Conservation (phyloP, 1,140 invertebrate genomes). For the Copidosoma floridanum region DNA sequence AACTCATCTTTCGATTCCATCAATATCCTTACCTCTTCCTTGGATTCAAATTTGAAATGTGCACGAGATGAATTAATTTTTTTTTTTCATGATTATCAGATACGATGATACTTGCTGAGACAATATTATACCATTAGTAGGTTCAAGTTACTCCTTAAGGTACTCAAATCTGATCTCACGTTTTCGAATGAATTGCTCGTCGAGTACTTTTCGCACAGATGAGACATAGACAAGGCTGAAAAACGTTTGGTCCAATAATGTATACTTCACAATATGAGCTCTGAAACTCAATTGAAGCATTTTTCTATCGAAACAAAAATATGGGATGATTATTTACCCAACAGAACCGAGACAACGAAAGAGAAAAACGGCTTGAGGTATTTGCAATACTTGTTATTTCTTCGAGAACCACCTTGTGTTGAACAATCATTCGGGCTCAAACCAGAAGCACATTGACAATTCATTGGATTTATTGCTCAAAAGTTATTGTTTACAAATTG, state of each 20-base stretch:
- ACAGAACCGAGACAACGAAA: conserved; percentile 42
- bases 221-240: conserved; percentile 47
- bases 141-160: conserved; percentile 38
- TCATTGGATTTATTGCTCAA: conserved; percentile 36
- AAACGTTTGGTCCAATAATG: not conserved
- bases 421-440: conserved; percentile 37
- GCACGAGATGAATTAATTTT: too few relatives aligned
- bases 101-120: not conserved
- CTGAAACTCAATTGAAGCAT: conserved; percentile 3
- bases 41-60: not conserved
- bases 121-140: conserved; percentile 43
- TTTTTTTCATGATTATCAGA: too few relatives aligned
- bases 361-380: conserved; percentile 41
- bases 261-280: too few relatives aligned
- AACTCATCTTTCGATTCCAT: conserved; percentile 44
- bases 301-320: not conserved
- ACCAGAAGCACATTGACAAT: conserved; percentile 33
- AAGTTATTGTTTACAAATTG: not conserved
- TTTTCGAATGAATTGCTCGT: conserved; percentile 37
- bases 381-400: conserved; percentile 35
- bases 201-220: conserved; percentile 50
- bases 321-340: conserved; percentile 35
- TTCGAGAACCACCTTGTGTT: conserved; percentile 19
- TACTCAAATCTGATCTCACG: conserved; percentile 45
- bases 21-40: conserved; percentile 47